Percentiles rank a stretch among this genome's conserved stretches.
phyloP scores from a whole-genome alignment of 2,113 vertebrate genomes.

The Pavo muticus region DNA sequence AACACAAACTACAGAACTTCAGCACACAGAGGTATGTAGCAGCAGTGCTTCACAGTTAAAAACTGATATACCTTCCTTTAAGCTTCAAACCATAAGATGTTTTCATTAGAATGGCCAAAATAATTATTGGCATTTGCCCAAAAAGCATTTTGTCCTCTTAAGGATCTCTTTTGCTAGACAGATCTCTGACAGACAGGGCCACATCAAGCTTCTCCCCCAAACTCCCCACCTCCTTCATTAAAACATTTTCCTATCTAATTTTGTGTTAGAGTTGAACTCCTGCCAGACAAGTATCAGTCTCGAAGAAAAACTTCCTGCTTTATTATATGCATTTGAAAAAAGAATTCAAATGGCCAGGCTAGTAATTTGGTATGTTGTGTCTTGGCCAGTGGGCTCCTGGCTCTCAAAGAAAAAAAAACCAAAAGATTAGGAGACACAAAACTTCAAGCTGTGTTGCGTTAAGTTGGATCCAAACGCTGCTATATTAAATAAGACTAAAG shows the following conservation, averaged over 20 bases:
- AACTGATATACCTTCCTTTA: background rate
- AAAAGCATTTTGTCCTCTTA: background rate
- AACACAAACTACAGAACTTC: background rate
- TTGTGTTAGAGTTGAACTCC: background rate
- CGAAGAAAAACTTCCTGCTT: slow-evolving; percentile 52
- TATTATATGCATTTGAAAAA: slow-evolving; percentile 25
- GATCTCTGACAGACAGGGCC: background rate
- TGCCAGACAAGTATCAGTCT: slow-evolving; percentile 23
- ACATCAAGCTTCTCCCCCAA: background rate
- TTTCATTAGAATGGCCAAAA: background rate
- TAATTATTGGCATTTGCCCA: background rate
- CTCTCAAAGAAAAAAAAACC: background rate
- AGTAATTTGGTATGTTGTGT: background rate
- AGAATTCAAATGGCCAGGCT: slow-evolving; percentile 23
- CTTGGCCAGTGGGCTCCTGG: slow-evolving; percentile 12
- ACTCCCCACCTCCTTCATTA: background rate
- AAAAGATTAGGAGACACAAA: slow-evolving; percentile 41
- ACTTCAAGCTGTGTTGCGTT: background rate
- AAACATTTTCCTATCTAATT: background rate
- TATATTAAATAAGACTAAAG: background rate
- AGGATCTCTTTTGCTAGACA: background rate
- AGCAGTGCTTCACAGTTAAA: background rate
- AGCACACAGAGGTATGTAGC: background rate
- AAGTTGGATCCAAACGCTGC: slow-evolving; percentile 36
- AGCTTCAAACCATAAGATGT: background rate